Evolutionary conservation across 2,888 invertebrate genomes (phyloP).

Genomic region (Callyntrura guangdongensis): DNA sequence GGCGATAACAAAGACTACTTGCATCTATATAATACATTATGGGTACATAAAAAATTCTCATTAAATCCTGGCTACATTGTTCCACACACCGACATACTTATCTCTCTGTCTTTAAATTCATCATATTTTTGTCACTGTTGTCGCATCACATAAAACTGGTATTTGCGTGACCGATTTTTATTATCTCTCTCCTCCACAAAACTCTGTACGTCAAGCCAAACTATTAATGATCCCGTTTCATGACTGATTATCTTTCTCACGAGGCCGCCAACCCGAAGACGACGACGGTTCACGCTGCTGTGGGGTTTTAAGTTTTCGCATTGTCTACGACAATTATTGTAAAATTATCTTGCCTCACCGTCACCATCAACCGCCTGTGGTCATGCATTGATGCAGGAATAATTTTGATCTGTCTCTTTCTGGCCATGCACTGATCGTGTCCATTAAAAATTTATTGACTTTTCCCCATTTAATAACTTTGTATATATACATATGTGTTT

Average conservation of each 20-base stretch:
- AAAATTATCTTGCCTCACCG: neutral
- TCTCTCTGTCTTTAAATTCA: neutral
- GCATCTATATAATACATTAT: too few species aligned
- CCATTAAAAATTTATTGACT: too few species aligned
- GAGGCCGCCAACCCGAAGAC: too few species aligned
- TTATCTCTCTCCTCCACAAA: neutral
- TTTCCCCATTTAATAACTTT: too few species aligned
- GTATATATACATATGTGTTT: too few species aligned
- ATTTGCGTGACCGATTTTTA: neutral
- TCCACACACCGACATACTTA: neutral
- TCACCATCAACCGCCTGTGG: neutral
- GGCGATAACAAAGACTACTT: too few species aligned
- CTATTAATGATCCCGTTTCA: neutral
- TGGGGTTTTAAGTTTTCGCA: neutral
- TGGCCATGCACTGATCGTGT: too few species aligned
- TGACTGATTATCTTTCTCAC: constrained; percentile 11
- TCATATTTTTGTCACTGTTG: neutral
- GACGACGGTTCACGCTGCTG: too few species aligned
- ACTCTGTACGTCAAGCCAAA: neutral
- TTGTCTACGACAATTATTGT: neutral
- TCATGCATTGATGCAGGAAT: neutral
- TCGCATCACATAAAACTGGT: neutral
- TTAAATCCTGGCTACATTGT: too few species aligned
- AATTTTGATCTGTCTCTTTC: too few species aligned
- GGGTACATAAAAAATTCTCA: too few species aligned